Base-by-base conservation (phyloP, 1,140 invertebrate genomes). In the Eriocheir sinensis region DNA sequence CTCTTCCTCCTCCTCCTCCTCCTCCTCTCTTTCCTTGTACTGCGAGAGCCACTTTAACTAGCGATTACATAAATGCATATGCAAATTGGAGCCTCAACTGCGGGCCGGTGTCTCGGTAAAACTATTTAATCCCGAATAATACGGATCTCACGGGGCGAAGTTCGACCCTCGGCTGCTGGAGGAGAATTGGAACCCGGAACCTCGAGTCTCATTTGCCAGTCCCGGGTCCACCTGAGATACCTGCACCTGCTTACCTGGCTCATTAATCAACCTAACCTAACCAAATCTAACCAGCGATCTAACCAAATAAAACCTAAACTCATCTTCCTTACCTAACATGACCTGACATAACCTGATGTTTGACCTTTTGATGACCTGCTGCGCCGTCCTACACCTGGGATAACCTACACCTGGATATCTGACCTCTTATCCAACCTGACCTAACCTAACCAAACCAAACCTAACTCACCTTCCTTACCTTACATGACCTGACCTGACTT, bases 51-150 rank as follows among this genome's bases (percentile, higher is more conserved):
- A 90, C 32, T 72, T 72, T 90, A 72, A 72, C 89, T 72, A 60
- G 53, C 60, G 89, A 90, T 90, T 90, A 90, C 36, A 72, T 90
- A 90, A 90, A 90, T 90, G 89, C 89, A 90, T 90, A 90, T 90
- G 89, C 53, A 90, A 72, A 90, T 90, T 90, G 53, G 72, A 90
- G 89, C 89, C 53, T 90, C 38, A 36, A 44, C 53, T 72, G 48
- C 36, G 53, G 53, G 53, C 30, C 89, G 9, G 44, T 72, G 48
- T 90, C 53, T 32, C 32, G 89, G 89, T 90, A 72, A 90, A 90
- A 90, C 34, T 36, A 36, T 72, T 53, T 89, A 89, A 89, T 90
- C 30, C 89, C 89, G 72, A 72, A 53, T 90, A 90, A 90, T 72
- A 72, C 89, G 21, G 48, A 72, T 36, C 89, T 90, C 89, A 86